These are phyloP conservation scores for Danio jaintianensis DNA, from an alignment of 2,797 vertebrate species.

Conservation along the genomic window DNA sequence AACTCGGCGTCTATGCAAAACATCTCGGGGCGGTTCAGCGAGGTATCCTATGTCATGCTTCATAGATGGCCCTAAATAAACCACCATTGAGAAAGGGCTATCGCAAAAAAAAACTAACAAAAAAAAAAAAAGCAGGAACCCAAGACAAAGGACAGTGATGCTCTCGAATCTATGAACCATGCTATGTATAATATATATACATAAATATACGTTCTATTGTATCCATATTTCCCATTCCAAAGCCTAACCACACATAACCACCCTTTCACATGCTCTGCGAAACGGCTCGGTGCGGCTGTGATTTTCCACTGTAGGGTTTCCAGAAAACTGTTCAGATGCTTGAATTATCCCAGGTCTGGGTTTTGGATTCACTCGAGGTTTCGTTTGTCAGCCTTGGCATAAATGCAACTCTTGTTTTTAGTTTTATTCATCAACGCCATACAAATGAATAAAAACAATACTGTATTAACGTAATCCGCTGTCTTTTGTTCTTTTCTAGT, in stretches of 20 bases:
- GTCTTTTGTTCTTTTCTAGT: slow-evolving; percentile 41
- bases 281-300: slow-evolving; percentile 49
- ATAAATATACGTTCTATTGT: slow-evolving; percentile 59
- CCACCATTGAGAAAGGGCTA: slow-evolving; percentile 53
- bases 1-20: slow-evolving; percentile 83
- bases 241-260: slow-evolving; percentile 55
- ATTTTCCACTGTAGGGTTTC: background rate
- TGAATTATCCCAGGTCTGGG: slow-evolving; percentile 54
- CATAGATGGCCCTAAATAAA: slow-evolving; percentile 49
- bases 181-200: slow-evolving; percentile 53
- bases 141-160: slow-evolving; percentile 48
- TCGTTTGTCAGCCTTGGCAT: slow-evolving; percentile 65
- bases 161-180: slow-evolving; percentile 57
- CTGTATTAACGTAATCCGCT: slow-evolving; percentile 59
- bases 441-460: slow-evolving; percentile 75
- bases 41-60: slow-evolving; percentile 51
- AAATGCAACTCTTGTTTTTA: slow-evolving; percentile 69
- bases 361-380: slow-evolving; percentile 52
- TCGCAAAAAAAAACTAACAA: slow-evolving; percentile 8
- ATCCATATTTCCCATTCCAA: slow-evolving; percentile 66
- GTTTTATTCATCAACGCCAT: slow-evolving; percentile 73
- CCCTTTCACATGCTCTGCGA: slow-evolving; percentile 47
- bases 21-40: slow-evolving; percentile 63
- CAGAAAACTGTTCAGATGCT: slow-evolving; percentile 53
- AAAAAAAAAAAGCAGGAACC: slow-evolving; percentile 15